phyloP scores from a whole-genome alignment of 2,113 vertebrate genomes.

The Ameiurus melas region DNA sequence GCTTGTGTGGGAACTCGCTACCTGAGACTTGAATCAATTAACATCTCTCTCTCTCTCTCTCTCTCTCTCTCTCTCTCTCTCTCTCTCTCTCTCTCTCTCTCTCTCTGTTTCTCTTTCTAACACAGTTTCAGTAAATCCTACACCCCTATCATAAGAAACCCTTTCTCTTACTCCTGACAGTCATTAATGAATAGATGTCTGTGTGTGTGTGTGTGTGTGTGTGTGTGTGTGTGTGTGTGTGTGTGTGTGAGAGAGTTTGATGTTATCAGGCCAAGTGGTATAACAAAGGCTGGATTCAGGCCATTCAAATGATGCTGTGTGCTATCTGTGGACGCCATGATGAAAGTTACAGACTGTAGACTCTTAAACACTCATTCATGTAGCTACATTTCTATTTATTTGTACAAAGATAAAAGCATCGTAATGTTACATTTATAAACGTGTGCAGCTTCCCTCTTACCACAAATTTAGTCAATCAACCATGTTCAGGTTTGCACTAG shows the following conservation, averaged over 20 bases:
- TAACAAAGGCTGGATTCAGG: slow-evolving; percentile 44
- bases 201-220: slow-evolving; percentile 26
- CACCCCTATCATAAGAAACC: not conserved
- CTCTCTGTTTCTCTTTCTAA: slow-evolving; percentile 25
- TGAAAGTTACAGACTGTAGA: not conserved
- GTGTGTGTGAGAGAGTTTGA: slow-evolving; percentile 27
- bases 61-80: slow-evolving; percentile 40
- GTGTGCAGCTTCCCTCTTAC: not conserved
- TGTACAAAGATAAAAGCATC: not conserved
- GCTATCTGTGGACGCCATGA: not conserved
- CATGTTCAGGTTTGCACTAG: not conserved
- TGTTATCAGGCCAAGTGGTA: slow-evolving; percentile 45
- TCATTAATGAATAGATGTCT: slow-evolving; percentile 28
- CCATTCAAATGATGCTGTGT: slow-evolving; percentile 38
- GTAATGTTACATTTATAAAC: not conserved
- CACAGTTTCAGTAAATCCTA: not conserved
- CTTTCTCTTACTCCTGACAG: slow-evolving; percentile 42
- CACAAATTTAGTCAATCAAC: not conserved
- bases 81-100: slow-evolving; percentile 42
- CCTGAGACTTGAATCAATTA: slow-evolving; percentile 45
- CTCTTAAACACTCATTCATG: not conserved
- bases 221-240: slow-evolving; percentile 5
- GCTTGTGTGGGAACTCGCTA: slow-evolving; percentile 28
- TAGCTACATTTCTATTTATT: not conserved
- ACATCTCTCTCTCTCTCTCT: slow-evolving; percentile 16